A percentile compares a stretch with the other conserved stretches of the same genome.
Evolutionary conservation across 2,113 vertebrate genomes (phyloP).

Genomic region (Uria aalge): DNA sequence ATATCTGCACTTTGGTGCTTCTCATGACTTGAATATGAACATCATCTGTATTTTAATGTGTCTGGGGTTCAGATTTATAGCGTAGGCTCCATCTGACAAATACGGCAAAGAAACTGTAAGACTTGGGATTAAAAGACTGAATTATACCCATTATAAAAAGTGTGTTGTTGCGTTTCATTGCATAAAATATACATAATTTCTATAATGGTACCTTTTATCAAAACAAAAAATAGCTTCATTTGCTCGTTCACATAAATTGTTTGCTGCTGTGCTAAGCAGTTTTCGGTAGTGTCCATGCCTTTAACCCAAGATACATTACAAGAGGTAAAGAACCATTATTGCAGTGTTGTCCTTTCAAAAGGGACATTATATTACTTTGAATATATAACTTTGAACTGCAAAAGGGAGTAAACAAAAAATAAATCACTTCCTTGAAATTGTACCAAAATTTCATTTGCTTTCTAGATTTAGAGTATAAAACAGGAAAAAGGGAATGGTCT

Average conservation of each 20-base stretch:
- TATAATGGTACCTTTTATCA: background rate
- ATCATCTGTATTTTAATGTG: background rate
- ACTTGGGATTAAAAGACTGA: background rate
- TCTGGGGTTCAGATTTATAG: background rate
- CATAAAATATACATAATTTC: background rate
- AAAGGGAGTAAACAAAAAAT: background rate
- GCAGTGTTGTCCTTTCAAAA: background rate
- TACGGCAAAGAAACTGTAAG: background rate
- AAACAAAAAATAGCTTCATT: background rate
- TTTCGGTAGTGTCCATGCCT: background rate
- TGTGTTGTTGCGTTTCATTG: background rate
- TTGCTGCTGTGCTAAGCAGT: background rate
- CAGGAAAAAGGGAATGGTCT: background rate
- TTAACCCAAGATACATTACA: background rate
- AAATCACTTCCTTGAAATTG: background rate
- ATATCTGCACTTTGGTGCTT: background rate
- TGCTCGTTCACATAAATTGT: background rate
- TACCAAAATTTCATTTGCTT: background rate
- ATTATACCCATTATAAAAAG: background rate
- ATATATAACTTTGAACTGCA: background rate
- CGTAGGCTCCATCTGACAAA: background rate
- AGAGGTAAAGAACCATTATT: background rate
- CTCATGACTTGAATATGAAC: background rate
- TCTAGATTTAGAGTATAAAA: background rate
- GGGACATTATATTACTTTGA: too few species aligned